These are phyloP conservation scores for Hydropsyche betteni DNA, from an alignment of 2,888 invertebrate species.

Conservation along the genomic window DNA sequence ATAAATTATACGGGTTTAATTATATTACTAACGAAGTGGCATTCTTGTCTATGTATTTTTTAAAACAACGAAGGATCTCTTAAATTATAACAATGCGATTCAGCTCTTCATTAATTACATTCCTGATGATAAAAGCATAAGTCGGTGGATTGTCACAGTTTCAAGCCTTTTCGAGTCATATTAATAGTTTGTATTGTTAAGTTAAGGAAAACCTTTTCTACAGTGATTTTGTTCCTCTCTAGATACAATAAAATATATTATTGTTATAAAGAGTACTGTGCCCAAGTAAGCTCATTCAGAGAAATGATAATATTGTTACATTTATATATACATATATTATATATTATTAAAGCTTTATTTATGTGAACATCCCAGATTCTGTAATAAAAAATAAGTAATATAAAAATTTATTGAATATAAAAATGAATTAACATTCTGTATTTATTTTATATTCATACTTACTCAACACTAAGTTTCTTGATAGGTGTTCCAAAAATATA, in stretches of 20 bases:
- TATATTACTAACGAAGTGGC: slow-evolving; percentile 28
- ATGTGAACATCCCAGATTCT: slow-evolving; percentile 30
- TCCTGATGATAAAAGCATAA: slow-evolving; percentile 23
- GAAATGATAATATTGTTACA: slow-evolving; percentile 17
- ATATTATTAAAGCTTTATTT: slow-evolving; percentile 34
- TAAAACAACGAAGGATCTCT: slow-evolving; percentile 49
- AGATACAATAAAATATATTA: slow-evolving; percentile 21
- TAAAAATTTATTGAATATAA: no score
- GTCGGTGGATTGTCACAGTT: slow-evolving; percentile 4
- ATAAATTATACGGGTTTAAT: no score
- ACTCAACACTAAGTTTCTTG: no score
- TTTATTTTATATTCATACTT: no score
- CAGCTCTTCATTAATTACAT: slow-evolving; percentile 20
- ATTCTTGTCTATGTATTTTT: slow-evolving; percentile 44
- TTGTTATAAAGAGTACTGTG: neutral
- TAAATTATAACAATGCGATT: slow-evolving; percentile 43
- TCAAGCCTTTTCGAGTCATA: slow-evolving; percentile 30
- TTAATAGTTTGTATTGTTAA: neutral
- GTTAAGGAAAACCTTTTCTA: neutral
- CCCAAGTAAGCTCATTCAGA: neutral
- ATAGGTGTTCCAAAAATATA: no score
- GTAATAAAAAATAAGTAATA: slow-evolving; percentile 1
- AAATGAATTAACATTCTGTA: no score
- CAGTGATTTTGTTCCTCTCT: slow-evolving; percentile 34
- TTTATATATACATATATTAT: no score